These are phyloP conservation scores for Lophotis ruficrista DNA, from an alignment of 2,113 vertebrate genomes.

Conservation along the genomic window DNA sequence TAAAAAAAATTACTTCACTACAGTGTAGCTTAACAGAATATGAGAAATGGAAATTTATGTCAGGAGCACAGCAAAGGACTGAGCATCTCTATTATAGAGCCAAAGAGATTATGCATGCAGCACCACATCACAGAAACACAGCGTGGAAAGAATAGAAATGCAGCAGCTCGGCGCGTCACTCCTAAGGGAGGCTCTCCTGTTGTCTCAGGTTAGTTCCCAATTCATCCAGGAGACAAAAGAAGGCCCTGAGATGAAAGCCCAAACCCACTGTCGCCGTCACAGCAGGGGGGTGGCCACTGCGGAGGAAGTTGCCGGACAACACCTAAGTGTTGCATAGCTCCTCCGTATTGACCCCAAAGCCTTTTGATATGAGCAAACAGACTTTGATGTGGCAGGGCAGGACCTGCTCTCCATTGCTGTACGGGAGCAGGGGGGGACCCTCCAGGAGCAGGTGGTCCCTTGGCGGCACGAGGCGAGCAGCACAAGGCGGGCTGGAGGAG, in stretches of 20 bases:
- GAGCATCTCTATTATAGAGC: neutral
- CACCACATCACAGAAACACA: neutral
- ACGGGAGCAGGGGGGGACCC: neutral
- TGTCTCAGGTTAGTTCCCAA: neutral
- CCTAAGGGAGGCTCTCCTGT: neutral
- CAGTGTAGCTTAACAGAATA: neutral
- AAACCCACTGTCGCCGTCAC: neutral
- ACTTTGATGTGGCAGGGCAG: constrained; percentile 9
- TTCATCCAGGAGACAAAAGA: constrained; percentile 1
- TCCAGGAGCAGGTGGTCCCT: neutral
- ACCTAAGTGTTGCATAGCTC: constrained; percentile 26
- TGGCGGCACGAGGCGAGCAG: fast-evolving
- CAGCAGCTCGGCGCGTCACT: fast-evolving
- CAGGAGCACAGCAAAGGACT: neutral
- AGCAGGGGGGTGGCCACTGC: neutral
- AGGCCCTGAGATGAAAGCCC: constrained; percentile 2
- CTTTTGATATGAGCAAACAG: constrained; percentile 45
- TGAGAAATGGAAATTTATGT: neutral
- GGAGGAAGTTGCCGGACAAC: constrained; percentile 19
- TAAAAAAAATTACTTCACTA: neutral
- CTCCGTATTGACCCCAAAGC: neutral
- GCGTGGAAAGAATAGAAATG: neutral
- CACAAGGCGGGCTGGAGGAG: neutral
- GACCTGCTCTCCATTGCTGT: fast-evolving
- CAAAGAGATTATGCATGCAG: neutral